phyloP scores from a whole-genome alignment of 1,140 invertebrate genomes.

The Platyscapa corneri region DNA sequence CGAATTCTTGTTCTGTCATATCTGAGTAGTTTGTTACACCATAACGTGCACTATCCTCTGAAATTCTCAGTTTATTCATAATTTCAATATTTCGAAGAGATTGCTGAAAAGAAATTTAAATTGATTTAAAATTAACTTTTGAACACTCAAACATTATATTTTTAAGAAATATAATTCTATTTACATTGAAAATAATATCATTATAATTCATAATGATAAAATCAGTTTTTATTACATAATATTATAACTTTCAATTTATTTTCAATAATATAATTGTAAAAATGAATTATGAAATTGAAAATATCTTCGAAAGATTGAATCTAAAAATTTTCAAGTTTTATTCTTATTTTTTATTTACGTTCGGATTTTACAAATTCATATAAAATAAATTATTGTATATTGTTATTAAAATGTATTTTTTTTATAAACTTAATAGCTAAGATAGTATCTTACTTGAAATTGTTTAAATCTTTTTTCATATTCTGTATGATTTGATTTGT shows the following conservation, averaged over 20 bases:
- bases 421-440: background rate
- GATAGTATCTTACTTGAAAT: conserved; percentile 78
- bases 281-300: too few species aligned
- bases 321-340: too few species aligned
- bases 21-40: conserved; percentile 86
- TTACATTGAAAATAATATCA: background rate
- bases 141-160: background rate
- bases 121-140: background rate
- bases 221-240: background rate
- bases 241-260: too few species aligned
- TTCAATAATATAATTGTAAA: too few species aligned
- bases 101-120: conserved; percentile 68
- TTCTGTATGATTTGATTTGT: conserved; percentile 76
- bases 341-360: too few species aligned
- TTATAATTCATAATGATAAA: background rate
- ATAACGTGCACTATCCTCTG: conserved; percentile 78
- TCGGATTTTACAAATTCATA: background rate
- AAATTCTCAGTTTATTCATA: conserved; percentile 77
- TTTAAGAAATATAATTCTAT: background rate
- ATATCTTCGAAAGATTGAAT: too few species aligned
- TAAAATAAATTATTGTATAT: background rate
- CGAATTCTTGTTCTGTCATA: conserved; percentile 82
- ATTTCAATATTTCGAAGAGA: conserved; percentile 78
- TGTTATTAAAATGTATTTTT: background rate
- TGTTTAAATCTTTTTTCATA: conserved; percentile 77